phyloP scores from a whole-genome alignment of 92 coral and sea anemone genomes.

The Bergia sp. region DNA sequence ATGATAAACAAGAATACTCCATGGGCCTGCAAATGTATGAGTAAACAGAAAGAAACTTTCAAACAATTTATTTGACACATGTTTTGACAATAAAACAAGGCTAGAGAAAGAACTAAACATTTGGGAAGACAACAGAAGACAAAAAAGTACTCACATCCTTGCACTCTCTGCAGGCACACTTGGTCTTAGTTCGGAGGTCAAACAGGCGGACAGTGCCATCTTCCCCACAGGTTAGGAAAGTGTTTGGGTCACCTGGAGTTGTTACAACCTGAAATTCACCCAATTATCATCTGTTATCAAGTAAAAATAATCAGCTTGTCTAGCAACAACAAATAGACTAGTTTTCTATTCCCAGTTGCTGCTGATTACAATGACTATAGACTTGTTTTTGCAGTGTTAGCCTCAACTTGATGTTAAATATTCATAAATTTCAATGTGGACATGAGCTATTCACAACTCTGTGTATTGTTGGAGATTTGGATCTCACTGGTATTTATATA shows the following conservation, averaged over 20 bases:
- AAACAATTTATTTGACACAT: background rate
- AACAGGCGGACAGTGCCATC: conserved; percentile 97
- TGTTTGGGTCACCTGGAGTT: conserved; percentile 95
- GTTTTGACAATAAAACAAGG: too few relatives aligned
- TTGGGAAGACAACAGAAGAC: background rate
- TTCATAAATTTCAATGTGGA: too few relatives aligned
- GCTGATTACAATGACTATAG: too few relatives aligned
- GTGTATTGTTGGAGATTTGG: too few relatives aligned
- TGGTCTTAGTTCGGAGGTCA: conserved; percentile 91
- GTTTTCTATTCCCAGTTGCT: too few relatives aligned
- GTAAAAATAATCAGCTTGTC: background rate
- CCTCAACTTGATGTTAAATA: too few relatives aligned
- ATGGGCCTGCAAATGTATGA: too few relatives aligned
- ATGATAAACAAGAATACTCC: too few relatives aligned
- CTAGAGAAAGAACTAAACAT: too few relatives aligned
- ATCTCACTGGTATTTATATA: too few relatives aligned
- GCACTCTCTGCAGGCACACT: conserved; percentile 84
- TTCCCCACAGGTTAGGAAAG: conserved; percentile 94
- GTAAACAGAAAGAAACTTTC: background rate
- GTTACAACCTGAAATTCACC: conserved; percentile 76
- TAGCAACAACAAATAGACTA: background rate
- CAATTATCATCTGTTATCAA: background rate
- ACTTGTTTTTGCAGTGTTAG: too few relatives aligned
- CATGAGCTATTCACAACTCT: too few relatives aligned
- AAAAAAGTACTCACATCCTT: conserved; percentile 71